Base-by-base conservation (phyloP, 1,140 invertebrate species). In the Bombus balteatus region DNA sequence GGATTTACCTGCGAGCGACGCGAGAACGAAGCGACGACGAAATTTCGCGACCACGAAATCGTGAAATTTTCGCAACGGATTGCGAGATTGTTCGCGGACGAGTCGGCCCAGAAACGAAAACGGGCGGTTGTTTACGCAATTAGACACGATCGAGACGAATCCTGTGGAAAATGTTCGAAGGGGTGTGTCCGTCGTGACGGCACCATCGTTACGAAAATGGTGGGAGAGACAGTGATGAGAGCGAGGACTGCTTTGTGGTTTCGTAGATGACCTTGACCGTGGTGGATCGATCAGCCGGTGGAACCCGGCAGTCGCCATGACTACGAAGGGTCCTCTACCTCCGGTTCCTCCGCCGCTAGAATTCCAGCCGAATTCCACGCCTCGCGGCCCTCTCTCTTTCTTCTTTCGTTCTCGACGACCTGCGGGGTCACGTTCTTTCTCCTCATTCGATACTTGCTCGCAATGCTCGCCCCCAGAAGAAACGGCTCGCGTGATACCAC, bases 291-390 rank as follows among this genome's bases (percentile, higher is more conserved):
- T 95, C 93, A 92, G 83, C 75, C 90, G 90, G 83, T 86, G 90
- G 88, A 94, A 92, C 93, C 93, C 92, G 92, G 92, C 94, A 95
- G 94, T 95, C 94, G 85, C 94, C 94, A 95, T 95, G 94, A 88
- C 94, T 95, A 95, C 94, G 90, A 93, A 90, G 86, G 90, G 87
- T 92, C 92, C 91, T 94, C 87, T 91, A 92, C 87, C 87, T 86
- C 88, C 92, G 59, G 89, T 92, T 91, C 71, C 79, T 71, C 22
- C 59, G 37, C 74, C 76, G 83, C 79, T 83, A 88, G 83, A 87
- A 88, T 90, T 91, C 84, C 90, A 72, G 62, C 10, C 83, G 83
- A 90, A 90, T 88, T 88, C 87, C 78, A 32, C 87, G 62, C 47
- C 83, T 71, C 15, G 18, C 41, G 10, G 15, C 37, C 59, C 65